Evolutionary conservation across 1,140 invertebrate species (phyloP), one percentile per base, ranked within the genome.

Genomic region (Drosophila nebulosa): DNA sequence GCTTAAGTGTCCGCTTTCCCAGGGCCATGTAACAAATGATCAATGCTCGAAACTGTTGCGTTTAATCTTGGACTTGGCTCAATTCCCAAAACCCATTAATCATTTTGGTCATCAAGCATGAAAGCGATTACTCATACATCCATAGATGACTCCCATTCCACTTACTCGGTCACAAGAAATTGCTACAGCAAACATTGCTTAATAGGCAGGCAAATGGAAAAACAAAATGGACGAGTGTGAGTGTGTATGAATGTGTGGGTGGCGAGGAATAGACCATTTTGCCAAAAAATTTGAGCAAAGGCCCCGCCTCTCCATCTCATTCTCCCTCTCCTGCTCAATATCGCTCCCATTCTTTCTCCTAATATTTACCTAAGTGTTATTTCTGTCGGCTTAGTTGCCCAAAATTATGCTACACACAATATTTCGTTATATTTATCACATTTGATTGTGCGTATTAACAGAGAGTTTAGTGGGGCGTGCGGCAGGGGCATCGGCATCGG

Each of bases 301-400:
- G 26, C 6, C 12, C 36, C n/a, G 14, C n/a, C 36, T 14, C 36
- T n/a, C 35, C n/a, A n/a, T 39, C 36, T 39, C 36, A 6, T 5
- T 39, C 36, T 39, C n/a, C 14, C 39, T 42, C 39, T 18, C 39
- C n/a, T n/a, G n/a, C n/a, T 42, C 39, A 16, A 7, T 39, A 2
- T 39, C 7, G 18, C 16, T 46, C 39, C 10, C 16, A 21, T 46
- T 46, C 39, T 6, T 46, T 46, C 67, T 66, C 70, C 66, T 74
- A 83, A 83, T 88, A 88, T 88, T 85, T 88, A 79, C 71, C 70
- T 80, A 88, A 88, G 83, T 88, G 83, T 88, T 88, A 88, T 88
- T 88, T 88, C 78, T 83, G 79, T 88, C 83, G 85, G 83, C 79
- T 88, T 88, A 88, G 83, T 63, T 83, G 77, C 64, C 69, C 63